Percentiles rank a stretch among this genome's conserved stretches.
These are phyloP conservation scores for Gonocerus acuteangulatus DNA, from an alignment of 2,888 invertebrate species.

Conservation along the genomic window DNA sequence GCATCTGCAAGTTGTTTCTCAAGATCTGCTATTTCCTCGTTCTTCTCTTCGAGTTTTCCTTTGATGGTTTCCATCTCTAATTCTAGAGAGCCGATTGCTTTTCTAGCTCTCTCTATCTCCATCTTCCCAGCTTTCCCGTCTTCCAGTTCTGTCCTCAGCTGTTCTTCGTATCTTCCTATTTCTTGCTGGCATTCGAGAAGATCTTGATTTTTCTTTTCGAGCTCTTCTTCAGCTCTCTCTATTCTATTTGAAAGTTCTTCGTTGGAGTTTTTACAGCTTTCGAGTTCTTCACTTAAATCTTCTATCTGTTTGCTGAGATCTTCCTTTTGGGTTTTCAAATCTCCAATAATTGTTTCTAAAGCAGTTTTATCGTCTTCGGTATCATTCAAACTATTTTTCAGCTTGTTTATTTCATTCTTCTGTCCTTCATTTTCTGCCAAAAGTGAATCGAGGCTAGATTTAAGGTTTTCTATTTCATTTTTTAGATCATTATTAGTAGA, in stretches of 20 bases:
- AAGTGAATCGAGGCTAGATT: background rate
- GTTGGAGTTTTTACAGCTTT: background rate
- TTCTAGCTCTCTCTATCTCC: constrained; percentile 8
- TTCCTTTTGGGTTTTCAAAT: background rate
- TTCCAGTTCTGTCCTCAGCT: constrained; percentile 1
- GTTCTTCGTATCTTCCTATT: background rate
- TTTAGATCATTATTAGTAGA: background rate
- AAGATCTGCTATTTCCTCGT: no score
- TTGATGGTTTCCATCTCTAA: background rate
- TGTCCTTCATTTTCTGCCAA: background rate
- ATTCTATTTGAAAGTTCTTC: background rate
- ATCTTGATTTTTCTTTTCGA: background rate
- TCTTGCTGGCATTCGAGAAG: background rate
- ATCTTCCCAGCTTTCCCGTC: background rate
- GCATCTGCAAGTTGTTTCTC: no score
- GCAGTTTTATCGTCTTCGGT: background rate
- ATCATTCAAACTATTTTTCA: background rate
- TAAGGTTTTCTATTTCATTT: background rate
- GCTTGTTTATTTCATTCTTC: background rate
- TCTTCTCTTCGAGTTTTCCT: no score
- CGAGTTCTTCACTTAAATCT: background rate
- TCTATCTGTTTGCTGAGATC: background rate
- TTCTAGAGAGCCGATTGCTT: background rate
- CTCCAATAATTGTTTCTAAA: background rate
- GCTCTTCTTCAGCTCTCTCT: background rate